Evolutionary conservation across 2,888 invertebrate species (phyloP).

Genomic region (Oligia latruncula): DNA sequence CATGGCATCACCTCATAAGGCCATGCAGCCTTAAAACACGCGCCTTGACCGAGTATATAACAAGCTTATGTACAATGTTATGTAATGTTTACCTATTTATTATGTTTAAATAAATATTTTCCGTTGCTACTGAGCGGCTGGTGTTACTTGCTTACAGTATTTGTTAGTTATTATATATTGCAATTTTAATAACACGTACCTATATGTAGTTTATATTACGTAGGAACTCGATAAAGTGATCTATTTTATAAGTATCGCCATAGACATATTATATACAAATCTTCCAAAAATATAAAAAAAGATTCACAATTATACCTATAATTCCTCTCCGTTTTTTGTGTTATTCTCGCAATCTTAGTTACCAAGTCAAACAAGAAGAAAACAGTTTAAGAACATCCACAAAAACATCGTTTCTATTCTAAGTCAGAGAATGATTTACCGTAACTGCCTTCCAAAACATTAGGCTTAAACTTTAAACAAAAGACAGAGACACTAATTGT

Average conservation of each 20-base stretch:
- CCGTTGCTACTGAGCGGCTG: neutral
- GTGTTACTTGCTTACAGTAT: neutral
- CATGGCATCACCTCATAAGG: slow-evolving; percentile 9
- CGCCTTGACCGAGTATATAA: slow-evolving; percentile 51
- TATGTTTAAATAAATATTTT: slow-evolving; percentile 19
- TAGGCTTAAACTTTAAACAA: slow-evolving; percentile 47
- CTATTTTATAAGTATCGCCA: neutral
- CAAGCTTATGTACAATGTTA: slow-evolving; percentile 30
- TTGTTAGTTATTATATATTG: neutral
- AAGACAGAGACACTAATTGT: slow-evolving; percentile 36
- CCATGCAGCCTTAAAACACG: slow-evolving; percentile 27
- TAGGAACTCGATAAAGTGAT: neutral
- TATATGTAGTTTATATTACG: no score
- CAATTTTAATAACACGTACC: neutral
- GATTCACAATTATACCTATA: neutral
- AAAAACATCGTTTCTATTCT: slow-evolving; percentile 39
- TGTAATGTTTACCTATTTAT: slow-evolving; percentile 48
- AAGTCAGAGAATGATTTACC: slow-evolving; percentile 34
- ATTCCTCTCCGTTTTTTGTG: neutral
- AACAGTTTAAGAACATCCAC: slow-evolving; percentile 28
- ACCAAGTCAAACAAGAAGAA: slow-evolving; percentile 12
- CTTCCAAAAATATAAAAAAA: neutral
- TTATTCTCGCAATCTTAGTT: slow-evolving; percentile 9
- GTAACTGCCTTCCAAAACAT: slow-evolving; percentile 39
- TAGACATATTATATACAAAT: neutral